phyloP scores from a whole-genome alignment of 2,113 vertebrate genomes.

The Meleagris gallopavo region DNA sequence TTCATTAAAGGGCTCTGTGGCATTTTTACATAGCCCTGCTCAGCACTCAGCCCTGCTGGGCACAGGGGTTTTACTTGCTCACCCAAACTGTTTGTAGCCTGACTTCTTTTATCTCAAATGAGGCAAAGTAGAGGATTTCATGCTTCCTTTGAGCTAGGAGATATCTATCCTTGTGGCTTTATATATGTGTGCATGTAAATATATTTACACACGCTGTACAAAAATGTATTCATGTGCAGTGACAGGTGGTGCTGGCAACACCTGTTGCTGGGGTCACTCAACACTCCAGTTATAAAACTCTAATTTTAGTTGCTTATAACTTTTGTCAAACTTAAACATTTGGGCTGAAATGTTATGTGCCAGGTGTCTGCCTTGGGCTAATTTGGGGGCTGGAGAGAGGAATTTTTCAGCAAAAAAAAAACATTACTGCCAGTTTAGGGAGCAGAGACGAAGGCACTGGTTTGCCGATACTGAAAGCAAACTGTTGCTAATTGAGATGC shows the following conservation, averaged over 20 bases:
- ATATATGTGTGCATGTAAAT: not conserved
- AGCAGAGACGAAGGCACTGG: not conserved
- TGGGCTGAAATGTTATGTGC: conserved; percentile 63
- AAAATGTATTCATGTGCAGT: conserved; percentile 43
- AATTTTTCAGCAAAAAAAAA: conserved; percentile 49
- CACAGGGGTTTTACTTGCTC: not conserved
- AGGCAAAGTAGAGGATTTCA: not conserved
- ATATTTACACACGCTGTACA: not conserved
- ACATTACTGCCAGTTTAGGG: not conserved
- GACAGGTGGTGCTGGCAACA: conserved; percentile 64
- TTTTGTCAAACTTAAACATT: conserved; percentile 70
- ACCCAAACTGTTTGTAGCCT: not conserved
- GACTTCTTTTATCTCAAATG: not conserved
- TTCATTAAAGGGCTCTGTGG: conserved; percentile 2
- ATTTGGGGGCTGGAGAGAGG: not conserved
- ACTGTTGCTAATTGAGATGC: not conserved
- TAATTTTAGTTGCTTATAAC: conserved; percentile 68
- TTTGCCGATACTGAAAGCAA: conserved; percentile 27
- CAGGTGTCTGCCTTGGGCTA: conserved; percentile 71
- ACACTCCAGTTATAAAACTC: conserved; percentile 55
- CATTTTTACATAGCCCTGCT: not conserved
- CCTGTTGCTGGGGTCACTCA: conserved; percentile 64
- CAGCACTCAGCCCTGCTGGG: not conserved
- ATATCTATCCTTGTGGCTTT: not conserved
- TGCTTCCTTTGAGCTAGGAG: not conserved